phyloP scores from a whole-genome alignment of 2,113 vertebrate genomes.

The Paracyprichromis sp. region DNA sequence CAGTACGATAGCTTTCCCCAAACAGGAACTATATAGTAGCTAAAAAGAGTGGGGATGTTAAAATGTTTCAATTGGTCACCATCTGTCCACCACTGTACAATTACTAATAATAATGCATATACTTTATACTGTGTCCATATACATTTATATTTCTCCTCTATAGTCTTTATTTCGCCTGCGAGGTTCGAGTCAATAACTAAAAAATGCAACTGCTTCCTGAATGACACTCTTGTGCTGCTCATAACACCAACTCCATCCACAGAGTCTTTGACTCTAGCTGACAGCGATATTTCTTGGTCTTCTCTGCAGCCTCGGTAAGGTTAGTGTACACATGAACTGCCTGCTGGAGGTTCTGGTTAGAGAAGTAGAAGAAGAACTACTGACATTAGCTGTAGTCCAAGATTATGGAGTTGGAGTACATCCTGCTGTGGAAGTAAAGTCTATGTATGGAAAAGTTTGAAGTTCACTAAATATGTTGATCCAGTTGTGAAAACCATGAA shows the following conservation, averaged over 20 bases:
- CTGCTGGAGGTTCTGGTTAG: not conserved
- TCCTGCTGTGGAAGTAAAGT: not conserved
- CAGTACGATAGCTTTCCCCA: not conserved
- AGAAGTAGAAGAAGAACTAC: not conserved
- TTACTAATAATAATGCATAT: not conserved
- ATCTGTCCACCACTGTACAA: not conserved
- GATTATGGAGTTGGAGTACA: not conserved
- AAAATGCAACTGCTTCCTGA: not conserved
- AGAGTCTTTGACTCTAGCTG: not conserved
- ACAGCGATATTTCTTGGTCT: not conserved
- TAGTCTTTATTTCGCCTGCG: not conserved
- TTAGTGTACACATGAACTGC: not conserved
- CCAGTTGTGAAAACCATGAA: not conserved
- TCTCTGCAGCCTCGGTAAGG: accelerated
- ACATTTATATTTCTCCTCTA: not conserved
- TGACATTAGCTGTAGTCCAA: not conserved
- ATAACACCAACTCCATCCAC: not conserved
- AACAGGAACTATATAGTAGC: not conserved
- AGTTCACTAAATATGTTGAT: not conserved
- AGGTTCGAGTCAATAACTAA: not conserved
- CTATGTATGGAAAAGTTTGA: not conserved
- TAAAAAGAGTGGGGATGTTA: not conserved
- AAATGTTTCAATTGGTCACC: not conserved
- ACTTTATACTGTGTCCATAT: not conserved
- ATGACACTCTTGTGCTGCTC: not conserved